Evolutionary conservation across 2,797 vertebrate species (phyloP).

Genomic region (Nyctibius grandis): DNA sequence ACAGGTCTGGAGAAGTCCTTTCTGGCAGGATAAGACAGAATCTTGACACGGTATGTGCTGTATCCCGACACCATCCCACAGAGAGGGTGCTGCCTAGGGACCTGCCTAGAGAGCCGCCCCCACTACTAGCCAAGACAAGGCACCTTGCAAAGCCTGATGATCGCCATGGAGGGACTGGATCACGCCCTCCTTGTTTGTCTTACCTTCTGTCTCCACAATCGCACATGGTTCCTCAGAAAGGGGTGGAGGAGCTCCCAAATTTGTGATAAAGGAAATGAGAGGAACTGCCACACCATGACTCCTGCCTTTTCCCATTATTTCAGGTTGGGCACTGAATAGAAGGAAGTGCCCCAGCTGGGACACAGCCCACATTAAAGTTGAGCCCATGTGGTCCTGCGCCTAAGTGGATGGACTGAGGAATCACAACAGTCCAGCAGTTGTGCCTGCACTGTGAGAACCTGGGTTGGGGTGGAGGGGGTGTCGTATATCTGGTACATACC

Average conservation of each 20-base stretch:
- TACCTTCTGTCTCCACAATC: neutral
- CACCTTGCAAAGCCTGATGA: neutral
- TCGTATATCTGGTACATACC: neutral
- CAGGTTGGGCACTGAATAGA: neutral
- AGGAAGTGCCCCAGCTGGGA: neutral
- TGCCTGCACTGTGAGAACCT: neutral
- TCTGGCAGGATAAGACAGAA: neutral
- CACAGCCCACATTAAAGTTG: neutral
- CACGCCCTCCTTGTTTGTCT: neutral
- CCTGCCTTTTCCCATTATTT: neutral
- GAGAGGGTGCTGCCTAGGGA: neutral
- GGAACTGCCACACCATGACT: neutral
- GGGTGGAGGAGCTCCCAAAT: neutral
- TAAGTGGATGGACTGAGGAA: neutral
- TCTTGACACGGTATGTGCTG: neutral
- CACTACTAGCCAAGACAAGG: neutral
- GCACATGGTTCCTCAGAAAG: neutral
- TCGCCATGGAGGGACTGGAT: neutral
- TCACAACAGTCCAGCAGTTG: neutral
- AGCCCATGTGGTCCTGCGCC: neutral
- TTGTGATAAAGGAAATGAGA: neutral
- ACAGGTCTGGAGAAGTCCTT: neutral
- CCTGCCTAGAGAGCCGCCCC: neutral
- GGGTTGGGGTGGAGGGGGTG: neutral
- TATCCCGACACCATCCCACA: neutral